A percentile compares a stretch with the other conserved stretches of the same genome.
phyloP scores from a whole-genome alignment of 2,888 invertebrate genomes.

The Branchellion lobata region DNA sequence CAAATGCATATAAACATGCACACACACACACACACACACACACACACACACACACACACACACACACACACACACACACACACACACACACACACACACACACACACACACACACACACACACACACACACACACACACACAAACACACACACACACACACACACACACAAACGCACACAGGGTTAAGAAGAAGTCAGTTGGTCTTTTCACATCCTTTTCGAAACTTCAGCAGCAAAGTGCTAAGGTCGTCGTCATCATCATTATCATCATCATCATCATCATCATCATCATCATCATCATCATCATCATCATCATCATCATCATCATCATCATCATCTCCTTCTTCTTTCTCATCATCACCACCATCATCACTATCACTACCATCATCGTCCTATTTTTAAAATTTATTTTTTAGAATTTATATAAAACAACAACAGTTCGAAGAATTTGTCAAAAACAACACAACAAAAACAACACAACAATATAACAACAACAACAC shows the following conservation, averaged over 20 bases:
- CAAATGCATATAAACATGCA: not conserved
- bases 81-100: not conserved
- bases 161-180: constrained; percentile 67
- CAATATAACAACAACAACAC: too few relatives aligned
- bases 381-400: too few relatives aligned
- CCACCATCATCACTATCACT: too few relatives aligned
- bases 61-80: constrained; percentile 7
- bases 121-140: not conserved
- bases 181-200: constrained; percentile 67
- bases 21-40: not conserved
- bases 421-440: too few relatives aligned
- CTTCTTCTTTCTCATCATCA: not conserved
- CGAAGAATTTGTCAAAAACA: too few relatives aligned
- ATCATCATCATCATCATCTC: constrained; percentile 17
- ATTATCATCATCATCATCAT: constrained; percentile 36
- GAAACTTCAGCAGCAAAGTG: constrained; percentile 91
- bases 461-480: too few relatives aligned
- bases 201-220: constrained; percentile 67
- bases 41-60: not conserved
- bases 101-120: not conserved
- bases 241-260: constrained; percentile 70
- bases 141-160: not conserved
- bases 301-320: constrained; percentile 38
- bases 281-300: constrained; percentile 38
- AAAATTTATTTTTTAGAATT: too few relatives aligned